A percentile compares a stretch with the other conserved stretches of the same genome.
Conservation (phyloP, 2,797 vertebrate species). For the Hippocampus kuda region DNA sequence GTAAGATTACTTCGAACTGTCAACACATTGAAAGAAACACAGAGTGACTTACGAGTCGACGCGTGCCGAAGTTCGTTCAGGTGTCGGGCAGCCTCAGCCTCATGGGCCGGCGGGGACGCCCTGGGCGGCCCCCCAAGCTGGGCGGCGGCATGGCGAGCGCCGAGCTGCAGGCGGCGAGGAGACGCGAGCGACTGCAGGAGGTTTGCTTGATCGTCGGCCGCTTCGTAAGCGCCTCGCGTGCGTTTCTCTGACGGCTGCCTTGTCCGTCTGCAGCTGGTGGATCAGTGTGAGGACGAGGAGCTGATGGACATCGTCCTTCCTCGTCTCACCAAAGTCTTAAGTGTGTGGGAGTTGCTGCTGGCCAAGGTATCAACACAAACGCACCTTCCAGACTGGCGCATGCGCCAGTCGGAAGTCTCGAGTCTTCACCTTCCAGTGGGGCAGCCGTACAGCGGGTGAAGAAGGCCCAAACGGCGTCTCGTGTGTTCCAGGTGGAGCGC, state of each 20-base stretch:
- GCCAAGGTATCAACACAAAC: conserved; percentile 70
- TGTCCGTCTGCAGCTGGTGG: conserved; percentile 66
- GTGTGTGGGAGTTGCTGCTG: conserved; percentile 84
- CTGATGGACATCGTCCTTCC: conserved; percentile 82
- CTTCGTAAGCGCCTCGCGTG: too few species aligned
- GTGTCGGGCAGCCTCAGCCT: conserved; percentile 48
- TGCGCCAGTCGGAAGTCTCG: too few species aligned
- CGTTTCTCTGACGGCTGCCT: neutral
- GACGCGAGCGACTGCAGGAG: conserved; percentile 74
- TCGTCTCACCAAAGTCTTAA: conserved; percentile 75
- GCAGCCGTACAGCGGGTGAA: neutral
- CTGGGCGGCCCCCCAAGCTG: conserved; percentile 68
- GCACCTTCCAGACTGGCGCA: neutral
- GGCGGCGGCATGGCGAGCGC: conserved; percentile 37
- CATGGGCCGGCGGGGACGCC: conserved; percentile 56
- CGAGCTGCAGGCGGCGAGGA: conserved; percentile 62
- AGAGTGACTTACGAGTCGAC: neutral
- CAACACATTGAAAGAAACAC: neutral
- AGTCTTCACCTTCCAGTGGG: too few species aligned
- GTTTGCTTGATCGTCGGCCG: conserved; percentile 42
- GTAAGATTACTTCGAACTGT: conserved; percentile 12
- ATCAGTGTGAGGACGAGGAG: conserved; percentile 78
- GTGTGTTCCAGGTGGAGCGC: conserved; percentile 71
- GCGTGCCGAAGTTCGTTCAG: conserved; percentile 16
- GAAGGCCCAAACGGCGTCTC: neutral